A percentile compares a stretch with the other conserved stretches of the same genome.
Evolutionary conservation across 2,888 invertebrate genomes (phyloP).

Genomic region (Hedychridium roseum): DNA sequence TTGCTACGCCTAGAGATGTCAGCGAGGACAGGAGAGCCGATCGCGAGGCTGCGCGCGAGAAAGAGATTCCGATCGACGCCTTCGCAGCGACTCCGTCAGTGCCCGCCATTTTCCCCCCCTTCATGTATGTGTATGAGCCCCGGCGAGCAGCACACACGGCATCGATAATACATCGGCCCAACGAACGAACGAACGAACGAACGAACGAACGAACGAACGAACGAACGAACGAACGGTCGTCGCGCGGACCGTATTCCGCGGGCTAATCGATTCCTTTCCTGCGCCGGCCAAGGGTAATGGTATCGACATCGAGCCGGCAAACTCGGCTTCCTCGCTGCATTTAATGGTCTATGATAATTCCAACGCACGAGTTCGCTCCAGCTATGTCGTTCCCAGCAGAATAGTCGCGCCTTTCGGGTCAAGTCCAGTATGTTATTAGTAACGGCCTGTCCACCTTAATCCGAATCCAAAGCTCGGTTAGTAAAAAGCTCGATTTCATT

Average conservation of each 20-base stretch:
- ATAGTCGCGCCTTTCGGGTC: too few relatives aligned
- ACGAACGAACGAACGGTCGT: conserved; percentile 17
- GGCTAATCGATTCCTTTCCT: conserved; percentile 35
- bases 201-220: conserved; percentile 18
- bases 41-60: too few relatives aligned
- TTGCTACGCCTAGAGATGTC: conserved; percentile 27
- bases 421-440: too few relatives aligned
- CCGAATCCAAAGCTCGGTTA: too few relatives aligned
- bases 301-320: too few relatives aligned
- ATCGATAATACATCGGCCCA: conserved; percentile 37
- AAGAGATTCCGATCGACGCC: conserved; percentile 38
- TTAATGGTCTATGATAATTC: too few relatives aligned
- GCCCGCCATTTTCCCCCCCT: conserved; percentile 38
- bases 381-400: too few relatives aligned
- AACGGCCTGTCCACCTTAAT: too few relatives aligned
- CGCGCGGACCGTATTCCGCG: conserved; percentile 23
- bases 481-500: too few relatives aligned
- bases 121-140: conserved; percentile 36
- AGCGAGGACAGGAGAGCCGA: conserved; percentile 22
- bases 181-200: conserved; percentile 13
- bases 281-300: too few relatives aligned
- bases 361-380: too few relatives aligned
- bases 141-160: conserved; percentile 19
- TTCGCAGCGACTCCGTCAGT: conserved; percentile 18
- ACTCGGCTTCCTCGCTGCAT: too few relatives aligned